Evolutionary conservation across 2,113 vertebrate species (phyloP), one percentile per base, ranked within the genome.

Genomic region (Panthera uncia): DNA sequence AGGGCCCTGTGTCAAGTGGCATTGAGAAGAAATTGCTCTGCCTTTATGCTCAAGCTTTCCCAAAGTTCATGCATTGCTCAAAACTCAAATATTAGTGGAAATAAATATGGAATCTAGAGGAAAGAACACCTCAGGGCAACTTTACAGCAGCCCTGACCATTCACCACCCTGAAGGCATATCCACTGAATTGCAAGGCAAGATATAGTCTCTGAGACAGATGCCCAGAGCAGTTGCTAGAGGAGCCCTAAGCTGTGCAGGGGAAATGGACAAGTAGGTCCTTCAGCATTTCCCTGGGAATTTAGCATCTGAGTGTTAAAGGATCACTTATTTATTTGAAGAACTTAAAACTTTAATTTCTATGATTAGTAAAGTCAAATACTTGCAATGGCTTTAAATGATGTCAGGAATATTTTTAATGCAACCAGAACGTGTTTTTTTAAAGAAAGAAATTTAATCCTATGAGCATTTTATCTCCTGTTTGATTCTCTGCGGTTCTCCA

Each of bases 71-170:
- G 25, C 69, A 65, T 96, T 97, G 57, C 88, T 95, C 85, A 88
- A 81, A 98, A 94, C 33, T 97, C 74, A 97, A 95, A 93, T 91
- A 97, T 84, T 97, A 85, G 80, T 96, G 14, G 61, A 98, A 96
- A 95, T 94, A 94, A 97, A 97, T 95, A 63, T 78, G 57, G 74
- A 21, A 90, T 90, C 74, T 84, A 82, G 69, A 96, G 50, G 41
- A 95, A 95, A 98, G 83, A n/a, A 50, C 80, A 90, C 57, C 36
- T 88, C 29, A 94, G 93, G 91, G 57, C 73, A 97, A 95, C 71
- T 96, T 97, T 57, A 91, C 29, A 89, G 81, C 7, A 97, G 12
- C 25, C 27, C 8, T 92, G 69, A 90, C 76, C 50, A 95, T 80
- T 97, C 69, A 80, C 33, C 4, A 63, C 48, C 89, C 82, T 95